phyloP scores from a whole-genome alignment of 2,113 vertebrate genomes.

The Peromyscus polionotus region DNA sequence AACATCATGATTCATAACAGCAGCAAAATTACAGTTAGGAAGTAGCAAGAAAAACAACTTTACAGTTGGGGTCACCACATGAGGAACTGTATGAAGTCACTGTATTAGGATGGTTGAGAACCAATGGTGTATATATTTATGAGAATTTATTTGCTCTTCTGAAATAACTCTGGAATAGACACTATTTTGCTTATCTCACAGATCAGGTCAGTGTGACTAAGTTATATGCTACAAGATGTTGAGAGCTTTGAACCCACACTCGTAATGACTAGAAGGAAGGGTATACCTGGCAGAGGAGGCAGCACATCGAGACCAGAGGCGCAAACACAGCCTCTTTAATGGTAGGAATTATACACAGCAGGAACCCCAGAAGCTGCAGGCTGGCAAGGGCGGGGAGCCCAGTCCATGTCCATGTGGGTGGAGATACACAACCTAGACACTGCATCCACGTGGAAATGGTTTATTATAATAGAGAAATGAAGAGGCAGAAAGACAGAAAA shows the following conservation, averaged over 20 bases:
- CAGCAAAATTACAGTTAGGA: neutral
- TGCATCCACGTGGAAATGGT: too few relatives aligned
- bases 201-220: neutral
- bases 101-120: neutral
- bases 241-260: neutral
- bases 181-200: neutral
- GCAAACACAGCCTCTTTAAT: neutral
- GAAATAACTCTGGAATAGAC: neutral
- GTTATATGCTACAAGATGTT: neutral
- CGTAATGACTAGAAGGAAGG: neutral
- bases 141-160: neutral
- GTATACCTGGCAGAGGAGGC: neutral
- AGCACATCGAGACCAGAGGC: neutral
- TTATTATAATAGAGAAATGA: too few relatives aligned
- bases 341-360: too few relatives aligned
- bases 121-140: neutral
- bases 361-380: too few relatives aligned
- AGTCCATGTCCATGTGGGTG: too few relatives aligned
- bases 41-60: neutral
- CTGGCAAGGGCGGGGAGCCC: too few relatives aligned
- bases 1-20: neutral
- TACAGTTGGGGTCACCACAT: neutral
- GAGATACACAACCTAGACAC: too few relatives aligned
- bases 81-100: neutral
- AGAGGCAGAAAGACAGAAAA: too few relatives aligned